These are phyloP conservation scores for Psix sp. DNA, from an alignment of 1,140 invertebrate species.

Conservation along the genomic window DNA sequence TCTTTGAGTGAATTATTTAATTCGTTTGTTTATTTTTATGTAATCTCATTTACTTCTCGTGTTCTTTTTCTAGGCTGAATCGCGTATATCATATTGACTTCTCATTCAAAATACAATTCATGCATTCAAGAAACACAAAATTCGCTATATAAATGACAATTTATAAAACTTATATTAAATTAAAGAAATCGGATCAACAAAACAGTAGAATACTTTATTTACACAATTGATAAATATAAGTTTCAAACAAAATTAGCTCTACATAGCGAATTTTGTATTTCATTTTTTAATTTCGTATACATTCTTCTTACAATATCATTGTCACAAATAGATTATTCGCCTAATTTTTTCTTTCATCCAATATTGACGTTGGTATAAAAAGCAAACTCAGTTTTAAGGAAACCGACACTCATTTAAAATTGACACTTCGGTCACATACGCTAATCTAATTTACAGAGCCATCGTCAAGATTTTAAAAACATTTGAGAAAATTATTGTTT, in stretches of 20 bases:
- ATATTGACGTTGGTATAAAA: constrained; percentile 40
- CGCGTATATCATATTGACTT: constrained; percentile 29
- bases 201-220: neutral
- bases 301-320: constrained; percentile 38
- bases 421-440: constrained; percentile 19
- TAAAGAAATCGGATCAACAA: neutral
- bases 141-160: constrained; percentile 33
- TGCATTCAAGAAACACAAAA: constrained; percentile 46
- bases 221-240: no score
- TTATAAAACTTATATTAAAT: constrained; percentile 6
- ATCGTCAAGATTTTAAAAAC: constrained; percentile 31
- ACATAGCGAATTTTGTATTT: constrained; percentile 45
- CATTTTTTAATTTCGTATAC: constrained; percentile 47
- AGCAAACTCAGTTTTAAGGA: constrained; percentile 43
- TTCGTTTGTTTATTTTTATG: constrained; percentile 15
- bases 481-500: neutral
- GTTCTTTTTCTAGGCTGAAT: constrained; percentile 34
- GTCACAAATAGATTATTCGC: constrained; percentile 36
- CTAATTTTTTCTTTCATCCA: constrained; percentile 48
- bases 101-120: constrained; percentile 50
- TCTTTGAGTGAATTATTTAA: constrained; percentile 21
- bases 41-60: constrained; percentile 22
- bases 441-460: constrained; percentile 45
- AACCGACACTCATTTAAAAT: constrained; percentile 32
- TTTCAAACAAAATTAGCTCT: no score